A percentile compares a stretch with the other conserved stretches of the same genome.
Evolutionary conservation across 2,888 invertebrate genomes (phyloP).

Genomic region (Sinotaia quadrata): DNA sequence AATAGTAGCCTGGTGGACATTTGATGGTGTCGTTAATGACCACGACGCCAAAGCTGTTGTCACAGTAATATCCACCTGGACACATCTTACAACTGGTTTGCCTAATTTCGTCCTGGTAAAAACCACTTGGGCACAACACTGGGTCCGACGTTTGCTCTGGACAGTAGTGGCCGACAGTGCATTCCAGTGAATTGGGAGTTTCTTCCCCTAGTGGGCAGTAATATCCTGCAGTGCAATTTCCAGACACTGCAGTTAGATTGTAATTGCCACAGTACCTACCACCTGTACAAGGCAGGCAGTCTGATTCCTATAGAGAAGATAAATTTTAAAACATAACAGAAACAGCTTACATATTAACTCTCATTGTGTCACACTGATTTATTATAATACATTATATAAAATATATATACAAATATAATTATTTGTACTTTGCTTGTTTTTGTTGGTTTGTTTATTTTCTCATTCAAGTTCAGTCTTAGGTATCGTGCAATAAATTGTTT

Average conservation of each 20-base stretch:
- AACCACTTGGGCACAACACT: constrained; percentile 60
- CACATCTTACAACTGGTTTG: constrained; percentile 62
- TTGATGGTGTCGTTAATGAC: constrained; percentile 60
- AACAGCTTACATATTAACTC: neutral
- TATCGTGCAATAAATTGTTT: no score
- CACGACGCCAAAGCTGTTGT: constrained; percentile 64
- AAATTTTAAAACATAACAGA: neutral
- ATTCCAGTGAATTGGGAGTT: constrained; percentile 51
- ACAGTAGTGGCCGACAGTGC: constrained; percentile 66
- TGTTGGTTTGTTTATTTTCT: no score
- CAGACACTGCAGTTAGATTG: constrained; percentile 59
- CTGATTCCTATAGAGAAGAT: constrained; percentile 27
- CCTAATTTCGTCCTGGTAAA: constrained; percentile 59
- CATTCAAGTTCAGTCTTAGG: no score
- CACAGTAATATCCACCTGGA: constrained; percentile 68
- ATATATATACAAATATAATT: no score
- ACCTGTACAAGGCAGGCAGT: constrained; percentile 58
- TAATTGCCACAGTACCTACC: constrained; percentile 61
- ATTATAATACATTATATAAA: no score
- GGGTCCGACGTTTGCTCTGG: constrained; percentile 52
- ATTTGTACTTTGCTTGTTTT: no score
- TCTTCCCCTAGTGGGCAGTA: constrained; percentile 66
- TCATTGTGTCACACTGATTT: no score
- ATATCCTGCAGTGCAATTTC: constrained; percentile 65
- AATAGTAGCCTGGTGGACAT: constrained; percentile 67